These are phyloP conservation scores for Andrena minutula DNA, from an alignment of 2,888 invertebrate species.

Conservation along the genomic window DNA sequence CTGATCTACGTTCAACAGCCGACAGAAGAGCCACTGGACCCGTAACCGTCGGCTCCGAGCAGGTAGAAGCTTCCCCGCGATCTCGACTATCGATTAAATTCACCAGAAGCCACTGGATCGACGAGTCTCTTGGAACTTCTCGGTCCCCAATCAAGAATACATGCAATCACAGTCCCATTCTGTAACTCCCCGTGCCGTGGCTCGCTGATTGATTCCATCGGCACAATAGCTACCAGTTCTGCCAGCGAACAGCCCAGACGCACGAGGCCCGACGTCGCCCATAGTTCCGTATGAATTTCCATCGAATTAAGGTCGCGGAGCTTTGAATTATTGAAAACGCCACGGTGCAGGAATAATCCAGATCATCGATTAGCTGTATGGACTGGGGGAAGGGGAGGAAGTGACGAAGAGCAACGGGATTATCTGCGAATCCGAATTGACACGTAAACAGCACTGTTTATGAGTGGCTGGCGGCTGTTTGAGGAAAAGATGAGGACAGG, in stretches of 20 bases:
- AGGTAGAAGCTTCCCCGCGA: not conserved
- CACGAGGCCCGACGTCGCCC: too few relatives aligned
- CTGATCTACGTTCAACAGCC: not conserved
- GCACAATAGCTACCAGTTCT: too few relatives aligned
- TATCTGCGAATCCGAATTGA: constrained; percentile 24
- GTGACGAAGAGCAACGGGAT: not conserved
- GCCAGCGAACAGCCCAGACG: too few relatives aligned
- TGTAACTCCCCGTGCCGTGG: too few relatives aligned
- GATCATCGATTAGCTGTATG: not conserved
- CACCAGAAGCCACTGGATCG: not conserved
- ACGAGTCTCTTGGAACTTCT: not conserved
- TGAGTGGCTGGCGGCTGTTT: not conserved
- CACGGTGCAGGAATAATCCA: not conserved
- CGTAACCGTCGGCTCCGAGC: not conserved
- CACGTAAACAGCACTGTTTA: constrained; percentile 9
- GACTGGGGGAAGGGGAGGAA: too few relatives aligned
- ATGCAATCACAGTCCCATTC: too few relatives aligned
- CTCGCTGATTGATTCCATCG: too few relatives aligned
- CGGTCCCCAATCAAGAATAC: not conserved
- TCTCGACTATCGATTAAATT: not conserved
- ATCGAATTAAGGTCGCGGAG: too few relatives aligned
- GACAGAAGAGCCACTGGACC: not conserved
- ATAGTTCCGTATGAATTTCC: too few relatives aligned
- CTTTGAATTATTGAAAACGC: too few relatives aligned
- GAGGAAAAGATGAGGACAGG: constrained; percentile 29